Evolutionary conservation across 2,113 vertebrate species (phyloP), one percentile per base, ranked within the genome.

Genomic region (Taxidea taxus): DNA sequence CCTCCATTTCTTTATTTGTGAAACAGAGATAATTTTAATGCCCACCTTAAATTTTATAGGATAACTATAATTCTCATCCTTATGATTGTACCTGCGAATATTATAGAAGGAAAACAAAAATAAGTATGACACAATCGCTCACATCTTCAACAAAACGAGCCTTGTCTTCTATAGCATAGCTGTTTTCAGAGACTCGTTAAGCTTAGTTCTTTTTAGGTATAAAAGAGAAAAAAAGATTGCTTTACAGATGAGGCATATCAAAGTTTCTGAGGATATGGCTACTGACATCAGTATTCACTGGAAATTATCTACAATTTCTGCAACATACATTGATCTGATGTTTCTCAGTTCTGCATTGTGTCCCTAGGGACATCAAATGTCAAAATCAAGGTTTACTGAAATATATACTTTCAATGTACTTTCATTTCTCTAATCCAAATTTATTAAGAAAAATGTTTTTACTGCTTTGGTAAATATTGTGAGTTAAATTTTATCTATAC

Each of bases 401-500:
- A 21, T 6, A 81, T 4, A 70, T 4, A 16, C n/a, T 37, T 87
- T 72, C 77, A 77, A 54, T 39, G 15, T 7, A 39, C 0, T 47
- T 96, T 90, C 5, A 54, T 20, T 66, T 58, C 49, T 56, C 91
- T 37, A 81, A 7, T 42, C 49, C 66, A 96, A 42, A 66, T 75
- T 70, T 31, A 10, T 81, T 49, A 42, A 34, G 44, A 87, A 42
- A 6, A 10, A 16, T 47, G 8, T 31, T 56, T 75, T 29, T 90
- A 21, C n/a, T 51, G 20, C 29, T 13, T 23, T 1, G 2, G 0
- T 25, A 39, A 95, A 21, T 0, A 10, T 42, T 4, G 8, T 37
- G 31, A 72, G n/a, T 51, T 83, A 75, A 90, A 82, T 62, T 75
- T 66, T 27, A 56, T n/a, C 47, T 62, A 20, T n/a, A 64, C 13